Evolutionary conservation across 2,888 invertebrate species (phyloP).

Genomic region (Mythimna pallens): DNA sequence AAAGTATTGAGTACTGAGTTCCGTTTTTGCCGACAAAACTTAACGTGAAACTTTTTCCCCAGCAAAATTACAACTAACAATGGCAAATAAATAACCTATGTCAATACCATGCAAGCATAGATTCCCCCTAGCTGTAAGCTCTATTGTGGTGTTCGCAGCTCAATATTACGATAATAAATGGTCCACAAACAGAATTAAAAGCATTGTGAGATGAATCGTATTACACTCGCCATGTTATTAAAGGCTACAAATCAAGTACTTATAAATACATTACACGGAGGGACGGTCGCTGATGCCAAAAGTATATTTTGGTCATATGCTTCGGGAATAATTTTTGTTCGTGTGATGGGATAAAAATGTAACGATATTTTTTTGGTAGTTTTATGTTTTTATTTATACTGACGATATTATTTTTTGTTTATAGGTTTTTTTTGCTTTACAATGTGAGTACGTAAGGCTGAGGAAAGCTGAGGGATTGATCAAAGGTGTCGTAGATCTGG

Average conservation of each 20-base stretch:
- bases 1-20: too few relatives aligned
- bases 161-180: conserved; percentile 77
- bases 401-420: not conserved
- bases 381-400: not conserved
- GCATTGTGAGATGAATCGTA: conserved; percentile 68
- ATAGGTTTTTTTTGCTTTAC: too few relatives aligned
- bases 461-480: too few relatives aligned
- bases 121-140: conserved; percentile 58
- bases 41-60: not conserved
- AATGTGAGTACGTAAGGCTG: too few relatives aligned
- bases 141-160: conserved; percentile 67
- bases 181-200: conserved; percentile 75
- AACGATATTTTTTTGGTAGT: not conserved
- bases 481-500: too few relatives aligned
- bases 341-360: not conserved
- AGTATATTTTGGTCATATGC: conserved; percentile 25
- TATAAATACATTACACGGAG: conserved; percentile 63
- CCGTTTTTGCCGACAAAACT: not conserved
- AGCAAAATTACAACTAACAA: conserved; percentile 55
- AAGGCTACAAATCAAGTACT: conserved; percentile 78
- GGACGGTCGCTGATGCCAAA: conserved; percentile 45
- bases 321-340: conserved; percentile 3
- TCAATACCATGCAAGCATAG: conserved; percentile 69
- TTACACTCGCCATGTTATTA: conserved; percentile 70
- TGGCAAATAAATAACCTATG: conserved; percentile 73